A percentile compares a stretch with the other conserved stretches of the same genome.
phyloP scores from a whole-genome alignment of 1,140 invertebrate species.

The Calliphora vicina region DNA sequence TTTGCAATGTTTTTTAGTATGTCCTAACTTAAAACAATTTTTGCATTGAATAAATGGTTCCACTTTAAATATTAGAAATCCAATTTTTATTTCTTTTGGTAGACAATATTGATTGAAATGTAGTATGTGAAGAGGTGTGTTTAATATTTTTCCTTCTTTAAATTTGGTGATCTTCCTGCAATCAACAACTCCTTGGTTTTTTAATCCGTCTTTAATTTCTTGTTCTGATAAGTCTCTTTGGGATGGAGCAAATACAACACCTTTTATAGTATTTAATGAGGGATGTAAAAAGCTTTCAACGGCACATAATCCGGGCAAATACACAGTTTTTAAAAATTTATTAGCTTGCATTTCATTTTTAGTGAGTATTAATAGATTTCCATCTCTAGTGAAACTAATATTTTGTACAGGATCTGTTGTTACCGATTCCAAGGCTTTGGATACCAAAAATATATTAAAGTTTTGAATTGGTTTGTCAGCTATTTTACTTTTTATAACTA shows the following conservation, averaged over 20 bases:
- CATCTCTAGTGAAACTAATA: constrained; percentile 1
- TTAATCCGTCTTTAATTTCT: background rate
- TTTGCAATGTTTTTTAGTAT: background rate
- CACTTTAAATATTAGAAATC: background rate
- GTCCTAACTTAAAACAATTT: constrained; percentile 16
- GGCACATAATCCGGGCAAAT: background rate
- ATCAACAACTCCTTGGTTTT: background rate
- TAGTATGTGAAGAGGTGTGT: background rate
- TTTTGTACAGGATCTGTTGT: background rate
- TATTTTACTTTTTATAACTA: background rate
- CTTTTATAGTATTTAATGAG: background rate
- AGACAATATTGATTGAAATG: background rate
- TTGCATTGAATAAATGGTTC: constrained; percentile 13
- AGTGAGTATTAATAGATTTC: background rate
- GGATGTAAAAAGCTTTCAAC: background rate
- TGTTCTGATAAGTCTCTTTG: background rate
- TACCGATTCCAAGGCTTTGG: background rate
- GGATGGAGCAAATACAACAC: background rate
- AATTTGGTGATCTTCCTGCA: background rate
- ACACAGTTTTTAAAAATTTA: background rate
- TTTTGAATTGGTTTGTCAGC: background rate
- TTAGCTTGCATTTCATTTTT: constrained; percentile 1
- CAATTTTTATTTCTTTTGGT: background rate
- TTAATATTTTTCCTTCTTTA: background rate
- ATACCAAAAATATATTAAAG: background rate